Percentiles rank a stretch among this genome's conserved stretches.
Conservation (phyloP, 35 echinoderm and acorn worm genomes). For the Diadema setosum region DNA sequence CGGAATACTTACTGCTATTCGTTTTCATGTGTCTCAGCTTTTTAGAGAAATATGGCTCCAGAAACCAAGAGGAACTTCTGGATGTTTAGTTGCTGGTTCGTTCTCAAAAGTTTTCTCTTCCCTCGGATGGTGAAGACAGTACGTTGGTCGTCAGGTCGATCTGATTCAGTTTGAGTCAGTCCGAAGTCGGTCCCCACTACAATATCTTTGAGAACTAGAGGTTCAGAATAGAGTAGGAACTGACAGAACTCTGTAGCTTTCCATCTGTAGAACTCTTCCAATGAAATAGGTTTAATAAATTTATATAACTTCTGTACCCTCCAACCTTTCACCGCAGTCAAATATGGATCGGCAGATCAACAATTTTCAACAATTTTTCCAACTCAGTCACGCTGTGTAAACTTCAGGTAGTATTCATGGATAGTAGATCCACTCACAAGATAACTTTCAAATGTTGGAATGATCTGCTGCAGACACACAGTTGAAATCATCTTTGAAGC, state of each 20-base stretch:
- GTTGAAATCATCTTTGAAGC: neutral
- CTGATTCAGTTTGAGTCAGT: too few relatives aligned
- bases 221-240: constrained; percentile 58
- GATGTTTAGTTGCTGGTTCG: too few relatives aligned
- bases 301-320: neutral
- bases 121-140: too few relatives aligned
- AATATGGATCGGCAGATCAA: neutral
- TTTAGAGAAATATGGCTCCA: too few relatives aligned
- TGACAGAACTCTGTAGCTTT: constrained; percentile 65
- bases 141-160: too few relatives aligned
- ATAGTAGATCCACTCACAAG: neutral
- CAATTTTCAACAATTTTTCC: neutral
- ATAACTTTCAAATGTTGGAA: neutral
- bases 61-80: too few relatives aligned
- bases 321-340: neutral
- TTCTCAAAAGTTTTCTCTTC: too few relatives aligned
- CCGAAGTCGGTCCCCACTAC: too few relatives aligned
- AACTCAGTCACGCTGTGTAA: neutral
- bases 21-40: too few relatives aligned
- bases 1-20: too few relatives aligned
- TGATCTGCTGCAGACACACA: neutral
- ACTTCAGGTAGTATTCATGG: neutral
- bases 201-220: constrained; percentile 16
- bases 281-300: neutral
- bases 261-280: constrained; percentile 40